Evolutionary conservation across 2,888 invertebrate species (phyloP).

Genomic region (Mimas tiliae): DNA sequence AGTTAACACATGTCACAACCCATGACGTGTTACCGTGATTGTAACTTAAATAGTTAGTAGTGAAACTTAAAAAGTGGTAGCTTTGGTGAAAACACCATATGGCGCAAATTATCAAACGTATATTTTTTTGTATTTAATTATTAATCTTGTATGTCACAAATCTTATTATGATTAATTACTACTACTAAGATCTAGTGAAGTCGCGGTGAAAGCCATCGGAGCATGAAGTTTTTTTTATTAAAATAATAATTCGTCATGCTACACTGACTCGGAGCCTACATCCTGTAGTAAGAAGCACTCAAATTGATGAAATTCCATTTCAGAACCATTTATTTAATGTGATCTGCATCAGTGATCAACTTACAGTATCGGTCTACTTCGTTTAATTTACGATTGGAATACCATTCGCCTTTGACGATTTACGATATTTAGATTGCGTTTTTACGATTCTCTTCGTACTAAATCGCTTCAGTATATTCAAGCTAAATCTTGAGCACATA

Average conservation of each 20-base stretch:
- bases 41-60: too few species aligned
- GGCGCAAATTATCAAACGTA: too few species aligned
- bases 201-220: neutral
- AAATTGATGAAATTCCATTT: slow-evolving; percentile 47
- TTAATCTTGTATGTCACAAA: too few species aligned
- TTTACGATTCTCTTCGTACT: slow-evolving; percentile 28
- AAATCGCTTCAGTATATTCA: slow-evolving; percentile 26
- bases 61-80: too few species aligned
- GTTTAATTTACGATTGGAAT: slow-evolving; percentile 35
- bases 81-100: too few species aligned
- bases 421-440: slow-evolving; percentile 34
- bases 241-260: slow-evolving; percentile 16
- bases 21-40: too few species aligned
- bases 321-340: slow-evolving; percentile 46
- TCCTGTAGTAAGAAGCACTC: slow-evolving; percentile 25
- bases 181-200: neutral
- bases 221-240: neutral
- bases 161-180: neutral
- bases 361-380: slow-evolving; percentile 29
- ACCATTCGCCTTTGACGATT: slow-evolving; percentile 39
- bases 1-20: too few species aligned
- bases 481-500: slow-evolving; percentile 1
- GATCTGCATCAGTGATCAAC: slow-evolving; percentile 44
- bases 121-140: too few species aligned
- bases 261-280: slow-evolving; percentile 9